A percentile compares a stretch with the other conserved stretches of the same genome.
These are phyloP conservation scores for Zygogramma bicolorata DNA, from an alignment of 2,888 invertebrate species.

Conservation along the genomic window DNA sequence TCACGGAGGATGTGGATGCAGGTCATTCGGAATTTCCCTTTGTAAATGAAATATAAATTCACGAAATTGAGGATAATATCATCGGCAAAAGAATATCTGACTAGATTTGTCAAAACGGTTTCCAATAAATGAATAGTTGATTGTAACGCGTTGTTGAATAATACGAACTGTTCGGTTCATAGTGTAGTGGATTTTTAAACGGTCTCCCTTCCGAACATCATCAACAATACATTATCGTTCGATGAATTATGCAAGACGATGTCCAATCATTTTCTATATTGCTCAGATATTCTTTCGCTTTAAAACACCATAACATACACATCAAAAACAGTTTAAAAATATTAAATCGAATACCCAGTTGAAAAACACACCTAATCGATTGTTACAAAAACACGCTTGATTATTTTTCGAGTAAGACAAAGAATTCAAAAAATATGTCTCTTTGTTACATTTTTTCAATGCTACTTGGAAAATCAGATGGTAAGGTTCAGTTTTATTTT, in stretches of 20 bases:
- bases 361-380: conserved; percentile 24
- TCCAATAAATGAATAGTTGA: not conserved
- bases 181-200: not conserved
- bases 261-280: no score
- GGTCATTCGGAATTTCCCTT: not conserved
- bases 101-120: not conserved
- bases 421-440: conserved; percentile 58
- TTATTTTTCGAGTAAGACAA: conserved; percentile 50
- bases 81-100: conserved; percentile 1
- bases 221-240: not conserved
- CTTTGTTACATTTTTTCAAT: conserved; percentile 61
- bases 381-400: conserved; percentile 52
- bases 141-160: not conserved
- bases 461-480: conserved; percentile 68
- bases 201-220: not conserved
- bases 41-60: conserved; percentile 7
- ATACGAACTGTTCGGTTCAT: not conserved
- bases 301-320: not conserved
- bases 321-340: not conserved
- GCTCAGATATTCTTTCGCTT: conserved; percentile 11
- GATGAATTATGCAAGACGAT: not conserved
- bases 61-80: not conserved
- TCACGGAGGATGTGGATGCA: not conserved
- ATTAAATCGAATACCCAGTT: not conserved
- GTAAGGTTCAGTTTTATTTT: conserved; percentile 66